These are phyloP conservation scores for Capreolus pygargus DNA, from an alignment of 2,113 vertebrate genomes.

Conservation along the genomic window DNA sequence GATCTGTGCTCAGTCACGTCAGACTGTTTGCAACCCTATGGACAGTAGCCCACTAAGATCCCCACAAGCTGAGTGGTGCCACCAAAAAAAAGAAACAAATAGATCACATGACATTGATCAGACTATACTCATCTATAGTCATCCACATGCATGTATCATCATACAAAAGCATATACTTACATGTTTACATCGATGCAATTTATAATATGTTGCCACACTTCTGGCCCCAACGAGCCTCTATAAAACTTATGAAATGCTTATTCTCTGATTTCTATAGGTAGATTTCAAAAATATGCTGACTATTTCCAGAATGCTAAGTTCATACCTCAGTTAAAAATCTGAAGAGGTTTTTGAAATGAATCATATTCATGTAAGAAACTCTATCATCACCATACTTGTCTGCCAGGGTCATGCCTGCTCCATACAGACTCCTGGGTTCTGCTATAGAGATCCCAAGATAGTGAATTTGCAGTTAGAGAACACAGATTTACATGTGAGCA, in stretches of 20 bases:
- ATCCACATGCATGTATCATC: background rate
- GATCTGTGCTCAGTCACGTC: background rate
- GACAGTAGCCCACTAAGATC: background rate
- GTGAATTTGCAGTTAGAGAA: background rate
- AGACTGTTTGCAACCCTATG: background rate
- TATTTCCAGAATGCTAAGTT: background rate
- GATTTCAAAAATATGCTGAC: constrained; percentile 19
- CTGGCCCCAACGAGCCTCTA: background rate
- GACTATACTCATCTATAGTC: background rate
- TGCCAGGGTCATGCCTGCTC: background rate
- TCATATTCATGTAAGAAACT: background rate
- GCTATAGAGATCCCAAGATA: background rate
- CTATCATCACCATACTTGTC: background rate
- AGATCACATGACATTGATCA: background rate
- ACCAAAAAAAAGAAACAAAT: background rate
- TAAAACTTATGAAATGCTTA: background rate
- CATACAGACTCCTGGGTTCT: background rate
- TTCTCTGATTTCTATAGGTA: background rate
- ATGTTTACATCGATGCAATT: background rate
- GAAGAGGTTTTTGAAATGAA: background rate
- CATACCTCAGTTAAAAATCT: constrained; percentile 4
- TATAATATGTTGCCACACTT: background rate
- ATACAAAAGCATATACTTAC: background rate
- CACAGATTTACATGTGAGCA: too few relatives aligned
- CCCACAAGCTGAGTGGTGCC: background rate